Conservation (phyloP, 2,797 vertebrate genomes). For the Dicrostonyx torquatus region DNA sequence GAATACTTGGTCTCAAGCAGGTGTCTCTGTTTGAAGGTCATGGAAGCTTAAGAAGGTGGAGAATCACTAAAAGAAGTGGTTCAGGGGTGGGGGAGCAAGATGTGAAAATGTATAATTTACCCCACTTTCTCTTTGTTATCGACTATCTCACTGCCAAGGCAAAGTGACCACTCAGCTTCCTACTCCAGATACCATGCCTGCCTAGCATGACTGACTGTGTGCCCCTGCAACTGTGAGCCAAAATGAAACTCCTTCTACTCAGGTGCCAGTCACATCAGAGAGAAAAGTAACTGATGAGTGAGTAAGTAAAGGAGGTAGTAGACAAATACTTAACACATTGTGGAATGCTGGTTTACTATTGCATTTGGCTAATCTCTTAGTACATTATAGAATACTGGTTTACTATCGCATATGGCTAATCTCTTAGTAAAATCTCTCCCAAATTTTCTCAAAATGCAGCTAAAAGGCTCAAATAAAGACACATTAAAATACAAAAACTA, state of each 20-base stretch:
- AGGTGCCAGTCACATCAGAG: neutral
- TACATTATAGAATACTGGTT: neutral
- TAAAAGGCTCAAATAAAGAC: neutral
- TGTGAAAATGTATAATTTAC: neutral
- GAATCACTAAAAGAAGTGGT: neutral
- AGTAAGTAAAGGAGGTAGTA: neutral
- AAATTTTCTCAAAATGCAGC: neutral
- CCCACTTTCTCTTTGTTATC: neutral
- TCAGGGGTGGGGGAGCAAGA: neutral
- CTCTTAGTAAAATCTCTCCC: neutral
- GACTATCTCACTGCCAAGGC: neutral
- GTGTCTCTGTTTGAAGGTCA: neutral
- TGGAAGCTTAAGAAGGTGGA: neutral
- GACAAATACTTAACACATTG: neutral
- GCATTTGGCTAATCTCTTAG: no score
- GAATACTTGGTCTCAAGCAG: neutral
- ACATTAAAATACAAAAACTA: conserved; percentile 3
- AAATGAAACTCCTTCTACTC: neutral
- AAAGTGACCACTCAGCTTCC: neutral
- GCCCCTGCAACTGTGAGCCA: neutral
- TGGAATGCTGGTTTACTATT: neutral
- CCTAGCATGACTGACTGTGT: neutral
- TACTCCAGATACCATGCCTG: neutral
- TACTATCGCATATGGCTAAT: neutral
- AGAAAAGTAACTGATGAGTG: neutral